A percentile compares a stretch with the other conserved stretches of the same genome.
Evolutionary conservation across 37 sponge, comb jelly and placozoan species (phyloP).

Genomic region (Hormiphora californensis): DNA sequence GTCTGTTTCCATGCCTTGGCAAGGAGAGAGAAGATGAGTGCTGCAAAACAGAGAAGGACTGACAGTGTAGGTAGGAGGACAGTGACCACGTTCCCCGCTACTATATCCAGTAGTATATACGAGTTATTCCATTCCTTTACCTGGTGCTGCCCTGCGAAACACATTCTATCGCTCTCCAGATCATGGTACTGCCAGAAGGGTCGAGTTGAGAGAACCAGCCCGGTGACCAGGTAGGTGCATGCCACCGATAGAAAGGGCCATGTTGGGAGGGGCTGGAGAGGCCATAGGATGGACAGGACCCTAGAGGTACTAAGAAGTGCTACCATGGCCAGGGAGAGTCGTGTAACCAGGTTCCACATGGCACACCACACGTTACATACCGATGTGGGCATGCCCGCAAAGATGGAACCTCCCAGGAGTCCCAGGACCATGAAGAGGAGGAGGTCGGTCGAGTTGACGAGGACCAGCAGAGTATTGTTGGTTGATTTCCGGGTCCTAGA

Average conservation of each 20-base stretch:
- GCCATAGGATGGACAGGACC: constrained; percentile 4
- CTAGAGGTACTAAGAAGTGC: constrained; percentile 21
- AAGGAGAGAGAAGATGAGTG: background rate
- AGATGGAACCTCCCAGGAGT: background rate
- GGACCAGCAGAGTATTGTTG: constrained; percentile 35
- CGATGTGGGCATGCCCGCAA: too few species aligned
- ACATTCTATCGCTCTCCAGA: background rate
- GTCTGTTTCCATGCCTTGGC: background rate
- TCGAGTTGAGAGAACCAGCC: background rate
- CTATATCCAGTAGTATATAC: background rate
- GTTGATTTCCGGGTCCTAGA: background rate
- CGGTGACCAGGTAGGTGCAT: background rate
- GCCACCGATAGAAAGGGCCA: background rate
- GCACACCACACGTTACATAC: constrained; percentile 34
- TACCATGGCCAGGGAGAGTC: constrained; percentile 42
- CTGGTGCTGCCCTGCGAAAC: background rate
- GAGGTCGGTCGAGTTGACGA: background rate
- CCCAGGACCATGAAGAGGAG: constrained; percentile 31
- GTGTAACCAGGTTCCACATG: constrained; percentile 7
- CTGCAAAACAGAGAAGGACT: background rate
- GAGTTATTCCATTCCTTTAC: background rate
- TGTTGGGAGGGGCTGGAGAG: background rate
- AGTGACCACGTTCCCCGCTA: constrained; percentile 11
- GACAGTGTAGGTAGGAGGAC: constrained; percentile 14
- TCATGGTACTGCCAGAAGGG: constrained; percentile 36